Evolutionary conservation across 2,797 vertebrate species (phyloP).

Genomic region (Morelia viridis): DNA sequence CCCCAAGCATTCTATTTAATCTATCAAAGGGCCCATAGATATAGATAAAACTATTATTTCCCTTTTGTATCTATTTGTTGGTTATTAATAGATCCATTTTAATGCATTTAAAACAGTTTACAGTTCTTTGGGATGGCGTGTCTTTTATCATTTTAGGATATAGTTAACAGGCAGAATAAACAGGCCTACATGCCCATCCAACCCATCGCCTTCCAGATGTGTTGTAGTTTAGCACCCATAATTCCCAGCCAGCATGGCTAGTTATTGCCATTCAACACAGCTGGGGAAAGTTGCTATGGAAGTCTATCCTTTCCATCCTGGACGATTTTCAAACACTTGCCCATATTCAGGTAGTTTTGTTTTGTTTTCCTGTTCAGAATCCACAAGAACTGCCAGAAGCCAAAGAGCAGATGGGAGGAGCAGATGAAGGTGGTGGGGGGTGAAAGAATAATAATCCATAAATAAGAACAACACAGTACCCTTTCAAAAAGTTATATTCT

Average conservation of each 20-base stretch:
- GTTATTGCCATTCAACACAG: not conserved
- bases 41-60: not conserved
- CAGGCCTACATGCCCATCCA: not conserved
- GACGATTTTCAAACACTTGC: not conserved
- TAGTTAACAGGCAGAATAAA: not conserved
- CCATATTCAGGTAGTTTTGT: not conserved
- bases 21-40: conserved; percentile 25
- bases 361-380: not conserved
- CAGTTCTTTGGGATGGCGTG: not conserved
- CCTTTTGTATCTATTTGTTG: not conserved
- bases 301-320: not conserved
- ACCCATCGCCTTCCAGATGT: not conserved
- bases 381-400: not conserved
- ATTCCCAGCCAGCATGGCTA: not conserved
- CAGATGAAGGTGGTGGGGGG: not conserved
- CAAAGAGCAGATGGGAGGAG: not conserved
- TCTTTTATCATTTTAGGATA: not conserved
- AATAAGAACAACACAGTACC: not conserved
- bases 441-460: not conserved
- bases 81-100: not conserved
- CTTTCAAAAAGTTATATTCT: not conserved
- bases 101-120: not conserved
- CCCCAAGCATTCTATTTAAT: conserved; percentile 45
- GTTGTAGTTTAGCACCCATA: not conserved
- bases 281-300: not conserved